A percentile compares a stretch with the other conserved stretches of the same genome.
phyloP scores from a whole-genome alignment of 1,140 invertebrate genomes.

The Acromyrmex heyeri region DNA sequence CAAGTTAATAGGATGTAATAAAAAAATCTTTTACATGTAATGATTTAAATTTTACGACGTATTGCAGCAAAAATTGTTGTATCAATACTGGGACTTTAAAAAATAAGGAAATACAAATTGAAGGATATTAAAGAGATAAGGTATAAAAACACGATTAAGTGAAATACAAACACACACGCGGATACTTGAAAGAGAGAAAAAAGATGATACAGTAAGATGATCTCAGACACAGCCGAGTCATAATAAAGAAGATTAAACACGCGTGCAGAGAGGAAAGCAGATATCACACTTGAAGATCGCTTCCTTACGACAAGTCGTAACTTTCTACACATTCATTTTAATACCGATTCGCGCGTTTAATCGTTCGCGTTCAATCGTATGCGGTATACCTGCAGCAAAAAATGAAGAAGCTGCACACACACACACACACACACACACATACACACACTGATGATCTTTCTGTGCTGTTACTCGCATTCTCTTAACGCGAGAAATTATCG shows the following conservation, averaged over 20 bases:
- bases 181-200: not conserved
- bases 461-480: not conserved
- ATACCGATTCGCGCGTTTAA: slow-evolving; percentile 22
- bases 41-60: slow-evolving; percentile 32
- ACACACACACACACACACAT: no score
- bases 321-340: slow-evolving; percentile 22
- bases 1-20: slow-evolving; percentile 25
- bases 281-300: slow-evolving; percentile 20
- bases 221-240: slow-evolving; percentile 10
- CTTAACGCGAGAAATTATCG: slow-evolving; percentile 32
- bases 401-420: not conserved
- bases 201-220: slow-evolving; percentile 46
- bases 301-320: slow-evolving; percentile 46
- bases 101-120: slow-evolving; percentile 1
- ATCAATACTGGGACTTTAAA: not conserved
- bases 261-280: slow-evolving; percentile 27
- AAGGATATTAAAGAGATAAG: not conserved
- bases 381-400: not conserved
- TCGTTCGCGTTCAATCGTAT: not conserved
- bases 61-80: not conserved
- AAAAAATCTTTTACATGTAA: not conserved
- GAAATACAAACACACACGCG: slow-evolving; percentile 13
- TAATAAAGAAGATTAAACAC: slow-evolving; percentile 52
- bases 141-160: slow-evolving; percentile 22
- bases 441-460: not conserved